Percentiles rank a stretch among this genome's conserved stretches.
phyloP scores from a whole-genome alignment of 2,888 invertebrate genomes.

The Steinernema scapterisci region DNA sequence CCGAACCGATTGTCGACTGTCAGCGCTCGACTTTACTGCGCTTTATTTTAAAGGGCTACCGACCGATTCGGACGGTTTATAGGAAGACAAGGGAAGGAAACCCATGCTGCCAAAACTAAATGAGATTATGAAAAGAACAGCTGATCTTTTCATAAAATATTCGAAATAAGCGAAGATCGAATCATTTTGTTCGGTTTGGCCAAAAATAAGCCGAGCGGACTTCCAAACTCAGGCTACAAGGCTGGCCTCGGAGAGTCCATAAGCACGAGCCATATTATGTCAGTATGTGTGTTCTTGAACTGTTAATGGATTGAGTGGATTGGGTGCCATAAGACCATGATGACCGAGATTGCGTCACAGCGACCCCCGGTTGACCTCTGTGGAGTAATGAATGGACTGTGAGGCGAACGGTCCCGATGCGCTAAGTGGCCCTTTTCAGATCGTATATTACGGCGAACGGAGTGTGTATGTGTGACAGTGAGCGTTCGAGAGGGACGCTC shows the following conservation, averaged over 20 bases:
- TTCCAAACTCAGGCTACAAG: too few species aligned
- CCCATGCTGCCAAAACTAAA: too few species aligned
- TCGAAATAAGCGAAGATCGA: too few species aligned
- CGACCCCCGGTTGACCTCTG: slow-evolving; percentile 25
- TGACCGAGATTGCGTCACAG: slow-evolving; percentile 13
- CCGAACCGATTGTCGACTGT: slow-evolving; percentile 12
- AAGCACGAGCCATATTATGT: too few species aligned
- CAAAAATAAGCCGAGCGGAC: too few species aligned
- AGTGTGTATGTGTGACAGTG: too few species aligned
- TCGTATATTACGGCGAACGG: slow-evolving; percentile 22
- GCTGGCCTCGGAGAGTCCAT: too few species aligned
- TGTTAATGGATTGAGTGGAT: slow-evolving; percentile 1
- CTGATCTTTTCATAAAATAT: too few species aligned
- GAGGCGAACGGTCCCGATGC: not conserved
- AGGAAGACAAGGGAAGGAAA: not conserved
- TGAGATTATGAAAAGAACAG: too few species aligned
- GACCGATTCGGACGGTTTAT: not conserved
- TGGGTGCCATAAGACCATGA: slow-evolving; percentile 5
- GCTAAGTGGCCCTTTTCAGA: slow-evolving; percentile 28
- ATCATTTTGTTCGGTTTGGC: too few species aligned
- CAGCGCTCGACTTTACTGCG: slow-evolving; percentile 23
- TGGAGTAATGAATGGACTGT: slow-evolving; percentile 18
- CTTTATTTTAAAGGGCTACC: not conserved
- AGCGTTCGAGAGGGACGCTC: slow-evolving; percentile 16
- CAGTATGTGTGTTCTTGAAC: not conserved